Conservation (phyloP, 2,888 invertebrate genomes). For the Amiota minor region DNA sequence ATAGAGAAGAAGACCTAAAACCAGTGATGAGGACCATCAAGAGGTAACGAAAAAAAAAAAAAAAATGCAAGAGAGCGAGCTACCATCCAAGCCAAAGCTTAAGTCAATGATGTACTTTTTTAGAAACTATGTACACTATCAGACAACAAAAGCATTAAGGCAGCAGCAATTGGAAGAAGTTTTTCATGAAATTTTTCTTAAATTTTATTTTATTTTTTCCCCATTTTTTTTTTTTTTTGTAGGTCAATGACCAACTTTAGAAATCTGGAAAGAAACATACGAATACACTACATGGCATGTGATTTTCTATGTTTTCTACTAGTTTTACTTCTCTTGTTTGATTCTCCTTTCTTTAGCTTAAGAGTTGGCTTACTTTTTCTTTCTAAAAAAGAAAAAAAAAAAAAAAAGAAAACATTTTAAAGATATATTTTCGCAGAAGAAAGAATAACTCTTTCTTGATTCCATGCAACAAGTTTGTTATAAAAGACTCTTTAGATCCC, state of each 20-base stretch:
- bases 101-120: conserved; percentile 7
- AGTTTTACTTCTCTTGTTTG: too few relatives aligned
- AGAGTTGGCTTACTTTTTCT: conserved; percentile 17
- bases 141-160: not conserved
- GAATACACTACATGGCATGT: not conserved
- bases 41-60: not conserved
- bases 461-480: too few relatives aligned
- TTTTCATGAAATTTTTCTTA: not conserved
- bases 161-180: conserved; percentile 11
- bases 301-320: conserved; percentile 4
- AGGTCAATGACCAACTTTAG: conserved; percentile 27
- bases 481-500: too few relatives aligned
- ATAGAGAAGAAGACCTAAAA: not conserved
- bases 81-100: not conserved
- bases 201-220: not conserved
- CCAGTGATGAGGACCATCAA: not conserved
- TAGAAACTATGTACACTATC: not conserved
- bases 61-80: not conserved
- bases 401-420: too few relatives aligned
- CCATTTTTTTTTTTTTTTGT: conserved; percentile 16
- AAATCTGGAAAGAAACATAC: too few relatives aligned
- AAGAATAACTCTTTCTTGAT: too few relatives aligned
- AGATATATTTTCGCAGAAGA: too few relatives aligned
- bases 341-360: not conserved
- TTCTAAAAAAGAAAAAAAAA: too few relatives aligned